phyloP scores from a whole-genome alignment of 2,888 invertebrate species.

The Timema cristinae region DNA sequence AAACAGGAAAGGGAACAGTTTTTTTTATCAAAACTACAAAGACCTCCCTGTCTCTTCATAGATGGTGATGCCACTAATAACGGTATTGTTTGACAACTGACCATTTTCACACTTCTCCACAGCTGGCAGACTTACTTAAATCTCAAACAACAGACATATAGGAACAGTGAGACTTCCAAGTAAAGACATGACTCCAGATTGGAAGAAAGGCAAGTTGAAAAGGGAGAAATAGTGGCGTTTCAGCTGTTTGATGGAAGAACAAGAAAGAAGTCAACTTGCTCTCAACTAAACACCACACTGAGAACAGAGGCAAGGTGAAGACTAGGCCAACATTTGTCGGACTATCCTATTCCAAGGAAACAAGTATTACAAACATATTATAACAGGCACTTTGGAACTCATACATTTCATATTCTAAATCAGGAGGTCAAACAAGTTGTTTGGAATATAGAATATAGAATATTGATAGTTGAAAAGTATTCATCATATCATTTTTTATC shows the following conservation, averaged over 20 bases:
- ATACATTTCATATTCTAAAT: background rate
- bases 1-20: too few relatives aligned
- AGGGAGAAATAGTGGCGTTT: background rate
- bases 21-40: too few relatives aligned
- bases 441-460: background rate
- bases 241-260: background rate
- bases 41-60: background rate
- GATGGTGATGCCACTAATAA: too few relatives aligned
- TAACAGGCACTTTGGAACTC: background rate
- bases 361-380: background rate
- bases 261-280: background rate
- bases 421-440: background rate
- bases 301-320: background rate
- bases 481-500: background rate
- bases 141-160: background rate
- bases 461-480: constrained; percentile 3
- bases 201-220: background rate
- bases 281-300: constrained; percentile 5
- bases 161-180: background rate
- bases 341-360: constrained; percentile 5
- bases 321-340: background rate
- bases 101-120: constrained; percentile 9
- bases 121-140: background rate
- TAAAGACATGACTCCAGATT: background rate
- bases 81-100: background rate